Base-by-base conservation (phyloP, 2,113 vertebrate genomes). In the Sinocyclocheilus anshuiensis region DNA sequence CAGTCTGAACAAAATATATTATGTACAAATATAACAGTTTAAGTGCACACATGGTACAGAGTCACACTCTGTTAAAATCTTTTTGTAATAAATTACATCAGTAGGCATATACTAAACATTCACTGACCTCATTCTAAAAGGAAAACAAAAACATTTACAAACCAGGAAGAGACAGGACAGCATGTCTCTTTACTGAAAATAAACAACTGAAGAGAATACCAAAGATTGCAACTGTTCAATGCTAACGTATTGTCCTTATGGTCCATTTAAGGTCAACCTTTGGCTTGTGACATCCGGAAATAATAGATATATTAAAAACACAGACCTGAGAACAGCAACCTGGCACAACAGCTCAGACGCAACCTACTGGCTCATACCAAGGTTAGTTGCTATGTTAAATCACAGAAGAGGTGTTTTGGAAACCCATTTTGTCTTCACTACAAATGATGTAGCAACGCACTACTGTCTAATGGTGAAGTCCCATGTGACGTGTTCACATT, bases 1-100 rank as follows among this genome's bases (percentile, higher is more conserved):
- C 42, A 82, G 63, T 48, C 13, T 50, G 16, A 82, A 50, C 45
- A 42, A 57, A 84, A 61, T 80, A 61, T 57, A 78, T 39, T 84
- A 74, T 84, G 20, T 74, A 84, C 81, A 84, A 72, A 74, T 84
- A 55, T 83, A 83, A 83, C 45, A 74, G n/a, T 53, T 83, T 59
- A 39, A 57, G 50, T 57, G 69, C 67, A 74, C 29, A 24, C 26
- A 79, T 8, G 65, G 0, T 55, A 48, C 33, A 65, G 57, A 29
- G 29, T 36, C 5, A 61, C 8, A n/a, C 57, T 42, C 22, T 39
- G 63, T 16, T 69, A 20, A 72, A 55, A 83, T 59, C 29, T 20
- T 83, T 50, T 74, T 24, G 4, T 59, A 83, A 83, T 57, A 83
- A 83, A 57, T 57, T 83, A 72, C 8, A 45, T 57, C 69, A 74